Conservation (phyloP, 2,113 vertebrate species). For the Corythornis madagascariensis region DNA sequence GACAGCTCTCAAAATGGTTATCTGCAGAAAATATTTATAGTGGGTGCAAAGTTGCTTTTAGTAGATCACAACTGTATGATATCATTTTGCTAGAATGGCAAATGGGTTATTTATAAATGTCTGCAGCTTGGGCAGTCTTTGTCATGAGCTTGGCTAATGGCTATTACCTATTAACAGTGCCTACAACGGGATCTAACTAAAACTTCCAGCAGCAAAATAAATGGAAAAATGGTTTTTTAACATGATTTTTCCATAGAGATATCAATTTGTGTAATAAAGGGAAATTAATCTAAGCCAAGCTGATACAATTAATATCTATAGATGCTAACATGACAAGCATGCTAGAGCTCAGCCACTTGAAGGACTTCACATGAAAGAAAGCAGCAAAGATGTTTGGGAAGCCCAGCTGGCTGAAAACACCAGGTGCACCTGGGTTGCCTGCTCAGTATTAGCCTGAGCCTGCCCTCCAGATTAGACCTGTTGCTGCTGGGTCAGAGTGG, state of each 20-base stretch:
- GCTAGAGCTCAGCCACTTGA: background rate
- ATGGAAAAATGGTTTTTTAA: background rate
- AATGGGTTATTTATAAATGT: background rate
- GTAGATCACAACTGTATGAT: background rate
- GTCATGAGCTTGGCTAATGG: background rate
- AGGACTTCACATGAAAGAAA: background rate
- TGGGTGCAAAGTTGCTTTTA: background rate
- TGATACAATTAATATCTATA: background rate
- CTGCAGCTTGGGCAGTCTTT: background rate
- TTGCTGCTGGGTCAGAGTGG: background rate
- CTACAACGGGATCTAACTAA: accelerated
- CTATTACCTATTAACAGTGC: background rate
- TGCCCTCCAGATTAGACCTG: background rate
- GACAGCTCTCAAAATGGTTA: background rate
- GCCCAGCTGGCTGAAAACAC: background rate
- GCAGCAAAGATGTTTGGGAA: background rate
- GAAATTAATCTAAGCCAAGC: background rate
- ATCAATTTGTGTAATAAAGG: background rate
- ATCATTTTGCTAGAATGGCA: background rate
- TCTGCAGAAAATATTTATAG: background rate
- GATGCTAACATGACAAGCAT: background rate
- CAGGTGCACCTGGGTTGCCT: background rate
- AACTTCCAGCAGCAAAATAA: background rate
- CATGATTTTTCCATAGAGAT: background rate
- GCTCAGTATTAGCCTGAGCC: background rate